Base-by-base conservation (phyloP, 2,888 invertebrate species). In the Calameuta idolon region DNA sequence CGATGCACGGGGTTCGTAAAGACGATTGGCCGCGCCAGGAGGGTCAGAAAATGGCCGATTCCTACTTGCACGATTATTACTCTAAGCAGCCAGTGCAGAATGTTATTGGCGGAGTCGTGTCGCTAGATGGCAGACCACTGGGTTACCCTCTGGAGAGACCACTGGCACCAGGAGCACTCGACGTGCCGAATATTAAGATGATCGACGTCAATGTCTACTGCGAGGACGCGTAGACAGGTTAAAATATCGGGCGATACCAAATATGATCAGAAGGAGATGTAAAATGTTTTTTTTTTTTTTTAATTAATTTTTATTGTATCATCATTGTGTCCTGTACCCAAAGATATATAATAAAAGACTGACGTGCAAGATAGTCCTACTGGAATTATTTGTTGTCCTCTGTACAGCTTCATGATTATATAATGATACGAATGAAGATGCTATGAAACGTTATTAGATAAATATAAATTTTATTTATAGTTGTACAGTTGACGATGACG, bases 111-210 rank as follows among this genome's bases (percentile, higher is more conserved):
- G 90, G 90, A 37, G 88, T 86, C 90, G 93, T 92, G 73, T 91
- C 90, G 76, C 85, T 93, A 31, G 93, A 93, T 79, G 92, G 92
- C 83, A 92, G 92, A 75, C 93, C 94, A 23, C 88, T 93, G 34
- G 93, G 93, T 76, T 94, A 92, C 91, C 94, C 94, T 11, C 87
- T 94, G 81, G 92, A 94, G 89, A 92, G 94, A 82, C 93, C 93
- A 0, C 89, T 94, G 76, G 87, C 92, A 76, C 80, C 83, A 23
- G 88, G 89, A 84, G 81, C 92, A 34, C 86, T 91, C 83, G 87
- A 87, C 76, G 88, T 93, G 12, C 91, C 91, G 80, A 94, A 94
- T 91, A 85, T 94, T 81, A 89, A 90, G 87, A 87, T 93, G 77
- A 87, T 92, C 77, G 93, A 94, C 78, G 92, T 94, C 40, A 79